These are phyloP conservation scores for Centropus bengalensis DNA, from an alignment of 2,113 vertebrate genomes.

Conservation along the genomic window DNA sequence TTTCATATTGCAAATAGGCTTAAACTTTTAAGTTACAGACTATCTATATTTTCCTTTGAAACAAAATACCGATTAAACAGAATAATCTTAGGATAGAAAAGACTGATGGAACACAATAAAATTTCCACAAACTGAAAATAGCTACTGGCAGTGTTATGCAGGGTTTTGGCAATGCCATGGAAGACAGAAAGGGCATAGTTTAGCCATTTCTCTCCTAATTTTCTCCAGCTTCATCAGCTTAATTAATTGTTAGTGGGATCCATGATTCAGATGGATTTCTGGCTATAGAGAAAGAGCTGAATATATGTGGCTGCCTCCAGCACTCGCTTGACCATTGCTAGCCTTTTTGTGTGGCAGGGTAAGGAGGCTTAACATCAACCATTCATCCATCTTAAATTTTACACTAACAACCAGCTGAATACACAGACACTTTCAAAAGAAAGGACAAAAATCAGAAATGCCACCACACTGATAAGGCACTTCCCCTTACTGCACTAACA, in stretches of 20 bases:
- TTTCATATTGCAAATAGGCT: background rate
- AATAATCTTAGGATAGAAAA: background rate
- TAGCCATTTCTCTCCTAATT: background rate
- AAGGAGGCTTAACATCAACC: background rate
- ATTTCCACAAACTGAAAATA: background rate
- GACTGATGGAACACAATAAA: background rate
- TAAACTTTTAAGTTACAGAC: background rate
- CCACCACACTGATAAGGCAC: background rate
- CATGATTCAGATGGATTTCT: background rate
- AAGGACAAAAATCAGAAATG: background rate
- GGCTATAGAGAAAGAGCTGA: background rate
- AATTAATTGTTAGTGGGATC: background rate
- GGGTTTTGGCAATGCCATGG: background rate
- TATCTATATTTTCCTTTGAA: background rate
- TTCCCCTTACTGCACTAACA: background rate
- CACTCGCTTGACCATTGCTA: accelerated
- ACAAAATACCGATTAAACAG: background rate
- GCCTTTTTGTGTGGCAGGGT: background rate
- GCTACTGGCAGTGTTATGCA: background rate
- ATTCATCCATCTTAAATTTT: background rate
- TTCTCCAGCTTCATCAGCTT: background rate
- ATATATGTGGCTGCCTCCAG: background rate
- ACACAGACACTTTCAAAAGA: background rate
- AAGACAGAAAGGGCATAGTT: background rate
- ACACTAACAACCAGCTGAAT: background rate